phyloP scores from a whole-genome alignment of 1,140 invertebrate genomes.

The Leptinotarsa texana region DNA sequence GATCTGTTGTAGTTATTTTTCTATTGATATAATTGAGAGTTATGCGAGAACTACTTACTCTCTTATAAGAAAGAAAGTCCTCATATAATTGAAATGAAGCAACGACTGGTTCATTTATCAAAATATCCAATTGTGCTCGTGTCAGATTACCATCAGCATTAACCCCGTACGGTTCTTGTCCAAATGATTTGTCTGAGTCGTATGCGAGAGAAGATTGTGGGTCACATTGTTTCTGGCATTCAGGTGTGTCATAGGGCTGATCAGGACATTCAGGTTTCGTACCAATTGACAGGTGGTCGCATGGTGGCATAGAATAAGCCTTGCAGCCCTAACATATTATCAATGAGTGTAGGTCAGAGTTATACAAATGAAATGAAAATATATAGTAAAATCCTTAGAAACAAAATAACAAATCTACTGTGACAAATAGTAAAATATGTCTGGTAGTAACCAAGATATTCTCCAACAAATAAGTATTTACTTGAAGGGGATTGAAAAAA shows the following conservation, averaged over 20 bases:
- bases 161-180: neutral
- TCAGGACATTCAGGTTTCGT: conserved; percentile 32
- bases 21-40: neutral
- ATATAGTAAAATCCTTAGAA: no score
- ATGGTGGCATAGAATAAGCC: neutral
- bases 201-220: conserved; percentile 59
- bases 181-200: conserved; percentile 57
- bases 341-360: no score
- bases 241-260: conserved; percentile 58
- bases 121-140: conserved; percentile 34
- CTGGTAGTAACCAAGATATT: no score
- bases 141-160: neutral
- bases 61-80: conserved; percentile 70
- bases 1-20: neutral
- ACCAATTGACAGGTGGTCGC: conserved; percentile 35
- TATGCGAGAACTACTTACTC: conserved; percentile 53
- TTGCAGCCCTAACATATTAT: neutral
- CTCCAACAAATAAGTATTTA: no score
- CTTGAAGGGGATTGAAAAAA: no score
- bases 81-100: conserved; percentile 59
- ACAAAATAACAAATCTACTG: no score
- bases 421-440: no score
- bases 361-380: no score
- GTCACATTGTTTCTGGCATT: conserved; percentile 63
- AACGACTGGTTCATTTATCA: conserved; percentile 33